Percentiles rank a stretch among this genome's conserved stretches.
Evolutionary conservation across 2,888 invertebrate genomes (phyloP).

Genomic region (Drosophila merina): DNA sequence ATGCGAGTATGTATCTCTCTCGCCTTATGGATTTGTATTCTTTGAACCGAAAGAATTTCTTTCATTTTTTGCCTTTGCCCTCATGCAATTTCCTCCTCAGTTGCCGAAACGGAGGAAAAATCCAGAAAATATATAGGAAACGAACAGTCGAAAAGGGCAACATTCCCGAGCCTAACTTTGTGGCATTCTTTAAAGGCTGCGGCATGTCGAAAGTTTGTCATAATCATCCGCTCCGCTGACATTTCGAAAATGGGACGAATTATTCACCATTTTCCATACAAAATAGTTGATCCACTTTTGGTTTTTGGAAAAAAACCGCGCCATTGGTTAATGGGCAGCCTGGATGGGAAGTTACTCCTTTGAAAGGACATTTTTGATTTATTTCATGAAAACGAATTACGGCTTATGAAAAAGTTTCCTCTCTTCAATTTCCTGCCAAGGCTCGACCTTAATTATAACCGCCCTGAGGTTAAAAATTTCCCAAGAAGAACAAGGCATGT

Average conservation of each 20-base stretch:
- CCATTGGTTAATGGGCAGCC: not conserved
- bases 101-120: not conserved
- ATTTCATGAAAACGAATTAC: not conserved
- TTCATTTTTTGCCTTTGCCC: constrained; percentile 33
- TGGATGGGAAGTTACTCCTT: not conserved
- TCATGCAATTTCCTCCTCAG: constrained; percentile 32
- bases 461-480: constrained; percentile 1
- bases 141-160: constrained; percentile 14
- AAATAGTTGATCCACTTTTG: constrained; percentile 15
- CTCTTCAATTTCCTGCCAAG: constrained; percentile 1
- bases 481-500: not conserved
- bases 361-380: constrained; percentile 1
- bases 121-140: constrained; percentile 14
- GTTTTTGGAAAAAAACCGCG: not conserved
- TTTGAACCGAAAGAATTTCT: constrained; percentile 45
- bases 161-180: constrained; percentile 38
- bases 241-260: constrained; percentile 12
- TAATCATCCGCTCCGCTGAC: constrained; percentile 33
- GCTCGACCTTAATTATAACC: constrained; percentile 2
- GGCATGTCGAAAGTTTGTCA: constrained; percentile 39
- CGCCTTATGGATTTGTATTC: constrained; percentile 45
- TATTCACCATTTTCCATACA: not conserved
- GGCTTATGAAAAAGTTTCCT: constrained; percentile 8
- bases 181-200: constrained; percentile 37
- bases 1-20: constrained; percentile 42